These are phyloP conservation scores for Nebria salina DNA, from an alignment of 2,888 invertebrate genomes.

Conservation along the genomic window DNA sequence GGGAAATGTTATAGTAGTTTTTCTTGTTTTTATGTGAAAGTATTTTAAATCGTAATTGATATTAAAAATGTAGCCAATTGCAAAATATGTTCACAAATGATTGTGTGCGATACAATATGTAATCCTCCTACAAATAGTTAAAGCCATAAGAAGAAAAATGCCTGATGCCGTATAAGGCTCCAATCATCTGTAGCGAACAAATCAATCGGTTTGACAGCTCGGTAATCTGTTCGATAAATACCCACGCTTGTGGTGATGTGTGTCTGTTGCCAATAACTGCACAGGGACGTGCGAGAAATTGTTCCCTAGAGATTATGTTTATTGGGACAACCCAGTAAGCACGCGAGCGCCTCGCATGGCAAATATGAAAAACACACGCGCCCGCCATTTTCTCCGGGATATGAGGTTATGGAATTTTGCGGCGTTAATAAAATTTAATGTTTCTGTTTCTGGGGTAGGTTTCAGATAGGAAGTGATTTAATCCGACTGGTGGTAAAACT, in stretches of 20 bases:
- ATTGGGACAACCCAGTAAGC: background rate
- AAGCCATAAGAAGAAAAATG: background rate
- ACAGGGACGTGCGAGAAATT: slow-evolving; percentile 17
- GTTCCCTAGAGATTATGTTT: slow-evolving; percentile 18
- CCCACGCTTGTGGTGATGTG: background rate
- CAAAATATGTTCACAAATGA: background rate
- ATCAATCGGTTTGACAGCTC: slow-evolving; percentile 33
- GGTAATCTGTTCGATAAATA: slow-evolving; percentile 32
- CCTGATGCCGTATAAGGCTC: background rate
- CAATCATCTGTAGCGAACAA: slow-evolving; percentile 36
- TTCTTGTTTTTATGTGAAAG: too few species aligned
- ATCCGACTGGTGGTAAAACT: slow-evolving; percentile 12
- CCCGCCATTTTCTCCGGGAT: slow-evolving; percentile 12
- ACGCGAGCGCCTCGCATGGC: slow-evolving; percentile 9
- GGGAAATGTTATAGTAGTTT: too few species aligned
- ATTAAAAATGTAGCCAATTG: background rate
- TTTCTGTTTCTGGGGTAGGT: slow-evolving; percentile 25
- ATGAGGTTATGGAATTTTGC: slow-evolving; percentile 25
- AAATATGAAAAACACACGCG: slow-evolving; percentile 35
- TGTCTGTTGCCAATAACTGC: slow-evolving; percentile 17
- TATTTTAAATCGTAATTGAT: background rate
- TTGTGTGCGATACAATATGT: background rate
- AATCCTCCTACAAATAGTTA: slow-evolving; percentile 4
- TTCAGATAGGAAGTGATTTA: slow-evolving; percentile 19
- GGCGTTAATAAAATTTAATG: slow-evolving; percentile 34